phyloP scores from a whole-genome alignment of 2,797 vertebrate genomes.

The Pipistrellus pygmaeus region DNA sequence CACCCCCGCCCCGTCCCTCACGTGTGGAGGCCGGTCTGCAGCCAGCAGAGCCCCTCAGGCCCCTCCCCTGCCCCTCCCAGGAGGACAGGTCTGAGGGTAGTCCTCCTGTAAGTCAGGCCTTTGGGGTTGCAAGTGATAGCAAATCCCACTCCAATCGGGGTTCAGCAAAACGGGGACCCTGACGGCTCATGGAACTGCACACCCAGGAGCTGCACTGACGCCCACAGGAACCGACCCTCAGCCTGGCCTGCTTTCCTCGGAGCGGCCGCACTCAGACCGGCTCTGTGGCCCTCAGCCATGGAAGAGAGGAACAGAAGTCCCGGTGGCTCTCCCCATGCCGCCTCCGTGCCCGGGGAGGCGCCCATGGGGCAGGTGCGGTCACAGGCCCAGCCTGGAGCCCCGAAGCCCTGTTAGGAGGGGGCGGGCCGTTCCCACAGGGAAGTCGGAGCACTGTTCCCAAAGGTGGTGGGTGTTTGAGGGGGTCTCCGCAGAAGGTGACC shows the following conservation, averaged over 20 bases:
- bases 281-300: background rate
- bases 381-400: no score
- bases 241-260: background rate
- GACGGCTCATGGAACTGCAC: background rate
- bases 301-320: background rate
- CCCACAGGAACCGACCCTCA: background rate
- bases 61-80: background rate
- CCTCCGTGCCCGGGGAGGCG: background rate
- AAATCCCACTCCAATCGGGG: background rate
- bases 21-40: background rate
- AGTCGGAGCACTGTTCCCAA: background rate
- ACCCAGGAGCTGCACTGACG: background rate
- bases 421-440: background rate
- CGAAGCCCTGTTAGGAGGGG: background rate
- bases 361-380: no score
- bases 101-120: background rate
- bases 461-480: background rate
- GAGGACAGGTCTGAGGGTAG: background rate
- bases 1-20: no score
- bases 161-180: background rate
- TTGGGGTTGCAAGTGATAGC: background rate
- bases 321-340: background rate
- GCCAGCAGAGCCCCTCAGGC: background rate
- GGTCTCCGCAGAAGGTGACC: background rate
- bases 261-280: no score